Evolutionary conservation across 2,113 vertebrate species (phyloP), one percentile per base, ranked within the genome.

Genomic region (Morone saxatilis): DNA sequence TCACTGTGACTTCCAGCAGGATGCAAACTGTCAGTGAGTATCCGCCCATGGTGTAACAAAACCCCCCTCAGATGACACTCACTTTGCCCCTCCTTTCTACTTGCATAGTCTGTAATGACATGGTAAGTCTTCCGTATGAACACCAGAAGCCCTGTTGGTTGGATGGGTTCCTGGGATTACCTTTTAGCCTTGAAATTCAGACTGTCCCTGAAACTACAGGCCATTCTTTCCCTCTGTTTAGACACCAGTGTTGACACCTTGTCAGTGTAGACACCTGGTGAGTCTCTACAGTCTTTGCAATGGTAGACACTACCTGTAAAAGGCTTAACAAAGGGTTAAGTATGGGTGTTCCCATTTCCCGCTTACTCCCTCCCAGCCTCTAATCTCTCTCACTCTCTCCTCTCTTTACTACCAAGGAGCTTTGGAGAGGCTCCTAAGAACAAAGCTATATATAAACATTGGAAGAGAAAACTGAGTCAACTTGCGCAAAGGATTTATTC

Each of bases 261-360:
- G 60, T 7, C 51, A 53, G 17, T n/a, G 45, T 4, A 31, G 51
- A 72, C 84, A 79, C 78, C 83, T 48, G 78, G 61, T 40, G 69
- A 84, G 66, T 13, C 47, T 57, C 19, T 19, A 0, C 48, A 1
- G 36, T 40, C 47, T 38, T 8, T 65, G 38, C 11, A 41, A 6
- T 36, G 0, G 43, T 0, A 31, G 4, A 50, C 31, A 74, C 67
- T 83, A 93, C 89, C 88, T 92, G 90, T 67, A 13, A 31, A 45
- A 59, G 56, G 71, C 80, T 84, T 3, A 86, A 86, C 80, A 92
- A 92, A 91, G 84, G 89, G 90, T 92, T 94, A 94, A 93, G 14
- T 61, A 72, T 88, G 93, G 92, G 91, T 90, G 88, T 90, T 92
- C 50, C 80, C 88, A 76, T 81, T 90, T 92, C 88, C 88, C 76